These are phyloP conservation scores for Lissonota sp. DNA, from an alignment of 2,888 invertebrate species.

Conservation along the genomic window DNA sequence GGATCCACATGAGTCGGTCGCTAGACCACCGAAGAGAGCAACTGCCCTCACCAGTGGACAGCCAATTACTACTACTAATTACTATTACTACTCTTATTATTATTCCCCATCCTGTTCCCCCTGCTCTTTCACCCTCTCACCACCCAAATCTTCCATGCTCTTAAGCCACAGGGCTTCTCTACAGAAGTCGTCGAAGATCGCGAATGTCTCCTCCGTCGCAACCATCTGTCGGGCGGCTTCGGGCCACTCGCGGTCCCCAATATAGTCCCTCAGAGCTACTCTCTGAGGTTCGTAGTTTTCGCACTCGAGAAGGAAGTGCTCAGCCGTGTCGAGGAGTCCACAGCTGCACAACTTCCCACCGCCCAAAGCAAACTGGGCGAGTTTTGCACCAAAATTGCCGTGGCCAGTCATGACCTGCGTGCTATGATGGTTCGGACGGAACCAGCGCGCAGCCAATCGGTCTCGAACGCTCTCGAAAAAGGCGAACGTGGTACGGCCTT, in stretches of 20 bases:
- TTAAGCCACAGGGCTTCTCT: background rate
- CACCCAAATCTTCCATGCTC: background rate
- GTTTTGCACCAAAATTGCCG: constrained; percentile 43
- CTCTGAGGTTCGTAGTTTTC: constrained; percentile 12
- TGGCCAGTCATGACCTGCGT: constrained; percentile 55
- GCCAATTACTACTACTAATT: too few relatives aligned
- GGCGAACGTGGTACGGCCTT: background rate
- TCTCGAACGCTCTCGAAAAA: background rate
- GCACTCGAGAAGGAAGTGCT: constrained; percentile 23
- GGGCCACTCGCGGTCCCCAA: background rate
- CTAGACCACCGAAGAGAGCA: too few relatives aligned
- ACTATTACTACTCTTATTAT: too few relatives aligned
- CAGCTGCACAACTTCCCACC: background rate
- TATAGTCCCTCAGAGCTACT: background rate
- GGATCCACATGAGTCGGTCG: too few relatives aligned
- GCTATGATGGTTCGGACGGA: background rate
- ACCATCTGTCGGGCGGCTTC: constrained; percentile 2
- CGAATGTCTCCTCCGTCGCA: background rate
- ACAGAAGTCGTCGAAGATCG: constrained; percentile 2
- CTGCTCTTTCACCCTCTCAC: background rate
- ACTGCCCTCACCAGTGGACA: too few relatives aligned
- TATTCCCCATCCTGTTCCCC: background rate
- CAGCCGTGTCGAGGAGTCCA: constrained; percentile 4
- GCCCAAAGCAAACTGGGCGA: background rate
- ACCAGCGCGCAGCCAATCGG: constrained; percentile 3